These are phyloP conservation scores for Belonocnema kinseyi DNA, from an alignment of 1,140 invertebrate genomes.

Conservation along the genomic window DNA sequence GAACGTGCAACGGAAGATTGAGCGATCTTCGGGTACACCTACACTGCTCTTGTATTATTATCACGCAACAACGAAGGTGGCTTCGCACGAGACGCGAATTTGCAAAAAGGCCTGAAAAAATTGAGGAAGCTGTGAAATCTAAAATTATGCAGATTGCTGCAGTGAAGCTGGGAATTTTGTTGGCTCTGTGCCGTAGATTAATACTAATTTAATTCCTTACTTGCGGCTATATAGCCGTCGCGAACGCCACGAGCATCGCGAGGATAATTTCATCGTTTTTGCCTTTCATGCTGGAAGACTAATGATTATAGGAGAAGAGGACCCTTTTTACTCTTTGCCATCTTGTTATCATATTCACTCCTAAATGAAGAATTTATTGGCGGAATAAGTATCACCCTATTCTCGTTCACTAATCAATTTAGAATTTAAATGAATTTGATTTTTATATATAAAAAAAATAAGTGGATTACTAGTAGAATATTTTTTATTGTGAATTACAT, in stretches of 20 bases:
- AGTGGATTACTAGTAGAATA: too few species aligned
- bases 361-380: too few species aligned
- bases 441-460: too few species aligned
- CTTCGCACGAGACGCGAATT: neutral
- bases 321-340: too few species aligned
- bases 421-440: too few species aligned
- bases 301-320: too few species aligned
- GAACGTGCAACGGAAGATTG: neutral
- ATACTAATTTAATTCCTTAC: slow-evolving; percentile 68
- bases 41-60: slow-evolving; percentile 9
- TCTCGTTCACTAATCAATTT: too few species aligned
- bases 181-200: slow-evolving; percentile 46
- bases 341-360: too few species aligned
- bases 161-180: slow-evolving; percentile 56
- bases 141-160: slow-evolving; percentile 64
- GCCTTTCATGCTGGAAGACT: too few species aligned
- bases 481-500: too few species aligned
- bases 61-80: slow-evolving; percentile 2
- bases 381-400: too few species aligned
- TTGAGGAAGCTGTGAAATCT: slow-evolving; percentile 54
- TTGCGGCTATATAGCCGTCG: slow-evolving; percentile 53
- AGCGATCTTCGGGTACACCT: neutral
- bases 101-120: neutral
- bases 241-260: neutral
- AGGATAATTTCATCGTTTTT: too few species aligned